Conservation (phyloP, 2,113 vertebrate species). For the Tachysurus fulvidraco region DNA sequence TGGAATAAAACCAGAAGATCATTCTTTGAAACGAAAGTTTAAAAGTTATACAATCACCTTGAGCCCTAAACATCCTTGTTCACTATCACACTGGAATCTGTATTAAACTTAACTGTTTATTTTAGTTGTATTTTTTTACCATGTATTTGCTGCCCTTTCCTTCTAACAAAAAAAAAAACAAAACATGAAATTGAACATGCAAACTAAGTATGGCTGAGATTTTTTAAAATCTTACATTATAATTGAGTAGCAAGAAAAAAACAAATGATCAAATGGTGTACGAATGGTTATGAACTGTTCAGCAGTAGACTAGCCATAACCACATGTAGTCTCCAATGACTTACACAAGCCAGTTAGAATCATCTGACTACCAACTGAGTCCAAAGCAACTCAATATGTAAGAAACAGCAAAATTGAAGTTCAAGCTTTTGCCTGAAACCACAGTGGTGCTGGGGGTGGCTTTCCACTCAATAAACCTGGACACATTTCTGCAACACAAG, state of each 20-base stretch:
- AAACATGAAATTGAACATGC: background rate
- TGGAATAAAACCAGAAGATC: too few species aligned
- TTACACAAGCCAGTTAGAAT: conserved; percentile 15
- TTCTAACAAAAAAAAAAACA: background rate
- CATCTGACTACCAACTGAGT: conserved; percentile 38
- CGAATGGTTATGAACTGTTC: background rate
- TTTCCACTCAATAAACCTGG: conserved; percentile 60
- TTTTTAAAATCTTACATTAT: background rate
- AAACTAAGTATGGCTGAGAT: background rate
- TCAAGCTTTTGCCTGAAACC: conserved; percentile 47
- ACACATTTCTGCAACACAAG: conserved; percentile 52
- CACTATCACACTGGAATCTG: background rate
- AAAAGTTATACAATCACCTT: too few species aligned
- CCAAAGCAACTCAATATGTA: conserved; percentile 29
- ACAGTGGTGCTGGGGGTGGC: conserved; percentile 49
- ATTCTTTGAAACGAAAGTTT: too few species aligned
- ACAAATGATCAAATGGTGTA: background rate
- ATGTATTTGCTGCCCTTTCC: background rate
- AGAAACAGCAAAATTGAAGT: conserved; percentile 27
- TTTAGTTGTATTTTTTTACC: background rate
- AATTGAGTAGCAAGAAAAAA: background rate
- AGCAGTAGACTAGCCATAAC: background rate
- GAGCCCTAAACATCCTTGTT: too few species aligned
- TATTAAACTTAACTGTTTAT: background rate
- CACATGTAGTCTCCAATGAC: conserved; percentile 2